Percentiles rank a stretch among this genome's conserved stretches.
Conservation (phyloP, 2,888 invertebrate genomes). For the Trisateles emortualis region DNA sequence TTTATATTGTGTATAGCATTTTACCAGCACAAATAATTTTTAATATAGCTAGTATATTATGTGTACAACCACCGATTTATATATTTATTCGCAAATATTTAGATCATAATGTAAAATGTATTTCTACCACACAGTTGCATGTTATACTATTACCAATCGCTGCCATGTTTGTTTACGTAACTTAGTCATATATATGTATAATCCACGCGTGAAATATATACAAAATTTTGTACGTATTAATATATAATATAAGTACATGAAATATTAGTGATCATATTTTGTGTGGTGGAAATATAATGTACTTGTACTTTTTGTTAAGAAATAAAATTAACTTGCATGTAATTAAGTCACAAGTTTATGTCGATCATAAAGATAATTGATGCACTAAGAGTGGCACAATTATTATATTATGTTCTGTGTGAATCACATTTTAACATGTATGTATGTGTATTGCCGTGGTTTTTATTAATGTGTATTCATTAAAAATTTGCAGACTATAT, state of each 20-base stretch:
- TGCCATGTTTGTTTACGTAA: neutral
- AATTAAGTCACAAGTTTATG: conserved; percentile 20
- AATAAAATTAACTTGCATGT: neutral
- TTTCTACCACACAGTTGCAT: conserved; percentile 4
- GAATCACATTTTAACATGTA: conserved; percentile 71
- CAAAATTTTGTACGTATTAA: neutral
- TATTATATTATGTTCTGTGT: conserved; percentile 57
- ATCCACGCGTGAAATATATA: neutral
- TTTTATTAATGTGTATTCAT: conserved; percentile 81
- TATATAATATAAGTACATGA: neutral
- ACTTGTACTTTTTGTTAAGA: conserved; percentile 1
- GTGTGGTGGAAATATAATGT: conserved; percentile 3
- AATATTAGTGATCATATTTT: neutral
- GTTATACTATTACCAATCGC: neutral
- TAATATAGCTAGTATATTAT: conserved; percentile 2
- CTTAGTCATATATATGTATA: too few species aligned
- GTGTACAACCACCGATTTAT: conserved; percentile 2
- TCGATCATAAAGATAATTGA: conserved; percentile 34
- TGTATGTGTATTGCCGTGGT: conserved; percentile 80
- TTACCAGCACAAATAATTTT: conserved; percentile 25
- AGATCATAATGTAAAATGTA: neutral
- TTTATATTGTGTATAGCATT: conserved; percentile 15
- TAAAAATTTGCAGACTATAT: conserved; percentile 66
- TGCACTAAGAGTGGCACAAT: conserved; percentile 71
- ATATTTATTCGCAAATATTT: neutral